Evolutionary conservation across 2,888 invertebrate genomes (phyloP).

Genomic region (Holacanthella duospinosa): DNA sequence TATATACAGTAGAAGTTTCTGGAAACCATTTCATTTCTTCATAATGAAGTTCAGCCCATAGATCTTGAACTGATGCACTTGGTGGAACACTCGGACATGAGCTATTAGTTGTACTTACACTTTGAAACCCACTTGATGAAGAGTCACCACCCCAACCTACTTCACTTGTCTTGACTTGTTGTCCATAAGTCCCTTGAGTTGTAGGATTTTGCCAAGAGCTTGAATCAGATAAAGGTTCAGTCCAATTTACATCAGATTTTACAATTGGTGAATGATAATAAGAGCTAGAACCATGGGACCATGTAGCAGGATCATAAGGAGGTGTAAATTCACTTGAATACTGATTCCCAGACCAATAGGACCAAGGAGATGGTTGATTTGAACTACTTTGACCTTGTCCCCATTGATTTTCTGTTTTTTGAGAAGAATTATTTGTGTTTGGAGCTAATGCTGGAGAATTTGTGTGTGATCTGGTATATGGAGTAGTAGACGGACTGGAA

Average conservation of each 20-base stretch:
- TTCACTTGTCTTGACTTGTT: not conserved
- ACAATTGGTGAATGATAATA: not conserved
- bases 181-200: not conserved
- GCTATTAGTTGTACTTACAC: not conserved
- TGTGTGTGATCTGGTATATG: not conserved
- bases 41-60: constrained; percentile 7
- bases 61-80: not conserved
- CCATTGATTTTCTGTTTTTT: not conserved
- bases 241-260: not conserved
- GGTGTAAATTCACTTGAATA: not conserved
- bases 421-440: not conserved
- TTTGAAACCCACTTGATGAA: not conserved
- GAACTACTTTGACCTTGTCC: not conserved
- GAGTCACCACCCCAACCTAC: too few relatives aligned
- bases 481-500: not conserved
- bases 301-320: not conserved
- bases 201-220: not conserved
- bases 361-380: not conserved
- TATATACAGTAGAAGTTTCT: not conserved
- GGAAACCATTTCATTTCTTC: constrained; percentile 8
- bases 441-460: not conserved
- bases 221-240: not conserved
- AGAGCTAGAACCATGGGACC: not conserved
- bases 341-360: not conserved
- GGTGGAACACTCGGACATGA: not conserved